Percentiles rank a stretch among this genome's conserved stretches.
phyloP scores from a whole-genome alignment of 1,140 invertebrate species.

The Acromyrmex charruanus region DNA sequence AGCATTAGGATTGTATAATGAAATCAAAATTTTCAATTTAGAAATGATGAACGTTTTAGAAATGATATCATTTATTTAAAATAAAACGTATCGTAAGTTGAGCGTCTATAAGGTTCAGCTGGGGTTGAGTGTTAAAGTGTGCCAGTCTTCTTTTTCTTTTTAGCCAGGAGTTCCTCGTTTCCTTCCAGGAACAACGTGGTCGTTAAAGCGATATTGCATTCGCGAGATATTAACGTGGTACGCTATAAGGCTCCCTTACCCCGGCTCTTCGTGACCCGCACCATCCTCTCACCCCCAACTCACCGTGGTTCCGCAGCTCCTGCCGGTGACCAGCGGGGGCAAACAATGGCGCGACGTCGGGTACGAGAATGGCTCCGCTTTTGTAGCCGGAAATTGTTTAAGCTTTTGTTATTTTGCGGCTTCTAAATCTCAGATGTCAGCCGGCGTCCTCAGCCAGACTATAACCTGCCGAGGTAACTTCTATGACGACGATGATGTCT shows the following conservation, averaged over 20 bases:
- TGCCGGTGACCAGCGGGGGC: constrained; percentile 53
- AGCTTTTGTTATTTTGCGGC: constrained; percentile 83
- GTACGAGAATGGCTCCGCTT: constrained; percentile 73
- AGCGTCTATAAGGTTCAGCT: constrained; percentile 14
- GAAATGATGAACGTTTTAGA: not conserved
- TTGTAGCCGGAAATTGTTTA: constrained; percentile 81
- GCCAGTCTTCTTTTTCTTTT: constrained; percentile 46
- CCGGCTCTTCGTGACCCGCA: constrained; percentile 36
- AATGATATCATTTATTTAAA: not conserved
- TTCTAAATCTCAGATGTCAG: constrained; percentile 82
- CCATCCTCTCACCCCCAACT: constrained; percentile 17
- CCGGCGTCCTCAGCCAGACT: constrained; percentile 31
- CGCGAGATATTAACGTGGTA: constrained; percentile 76
- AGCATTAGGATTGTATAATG: not conserved
- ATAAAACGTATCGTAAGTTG: not conserved
- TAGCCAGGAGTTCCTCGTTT: constrained; percentile 48
- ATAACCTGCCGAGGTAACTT: constrained; percentile 1
- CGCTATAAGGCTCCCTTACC: constrained; percentile 45
- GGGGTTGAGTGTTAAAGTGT: constrained; percentile 41
- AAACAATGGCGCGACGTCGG: constrained; percentile 77
- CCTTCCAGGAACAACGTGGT: constrained; percentile 58
- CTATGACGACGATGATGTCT: not conserved
- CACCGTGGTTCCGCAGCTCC: constrained; percentile 33
- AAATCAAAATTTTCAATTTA: not conserved
- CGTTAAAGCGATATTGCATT: constrained; percentile 81